Evolutionary conservation across 2,113 vertebrate genomes (phyloP), one percentile per base, ranked within the genome.

Genomic region (Paratilapia polleni): DNA sequence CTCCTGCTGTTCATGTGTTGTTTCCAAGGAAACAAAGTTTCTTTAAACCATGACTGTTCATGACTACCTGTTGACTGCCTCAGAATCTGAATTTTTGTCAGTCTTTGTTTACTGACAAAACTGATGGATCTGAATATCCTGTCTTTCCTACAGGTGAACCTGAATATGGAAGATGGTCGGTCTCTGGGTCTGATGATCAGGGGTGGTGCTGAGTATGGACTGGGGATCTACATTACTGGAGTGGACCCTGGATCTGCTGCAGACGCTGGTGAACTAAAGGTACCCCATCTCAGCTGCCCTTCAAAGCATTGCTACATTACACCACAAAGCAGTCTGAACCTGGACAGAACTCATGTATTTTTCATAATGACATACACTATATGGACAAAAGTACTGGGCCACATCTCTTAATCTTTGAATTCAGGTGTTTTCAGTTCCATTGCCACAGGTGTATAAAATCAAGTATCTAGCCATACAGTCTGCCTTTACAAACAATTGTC

Each of bases 201-300:
- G 8, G 98, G 98, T 26, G 98, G 98, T 28, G 97, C 97, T 0
- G 98, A 99, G 58, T 99, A 99, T 11, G 96, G 97, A 38, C 93
- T 99, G 57, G 98, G 98, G 59, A 98, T 99, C 87, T 99, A 98
- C 90, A 96, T 99, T 94, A 98, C 98, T 0, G 98, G 98, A 0
- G 97, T 99, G 88, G 98, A 99, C 89, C 94, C 95, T 1, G 97
- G 97, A 75, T 98, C 98, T 0, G 98, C 98, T 84, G 97, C 98
- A 8, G 97, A 99, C 57, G 94, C 93, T 78, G 96, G 97, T 0
- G 97, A 96, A 22, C 92, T 99, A 56, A 98, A 98, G 97, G 98
- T 99, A 94, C 79, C 92, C 2, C 1, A 15, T 47, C 9, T 57
- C 12, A 41, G 6, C 22, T 26, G 14, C 9, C 41, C 14, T 43